Base-by-base conservation (phyloP, 2,797 vertebrate species). In the Gallinago nigripennis region DNA sequence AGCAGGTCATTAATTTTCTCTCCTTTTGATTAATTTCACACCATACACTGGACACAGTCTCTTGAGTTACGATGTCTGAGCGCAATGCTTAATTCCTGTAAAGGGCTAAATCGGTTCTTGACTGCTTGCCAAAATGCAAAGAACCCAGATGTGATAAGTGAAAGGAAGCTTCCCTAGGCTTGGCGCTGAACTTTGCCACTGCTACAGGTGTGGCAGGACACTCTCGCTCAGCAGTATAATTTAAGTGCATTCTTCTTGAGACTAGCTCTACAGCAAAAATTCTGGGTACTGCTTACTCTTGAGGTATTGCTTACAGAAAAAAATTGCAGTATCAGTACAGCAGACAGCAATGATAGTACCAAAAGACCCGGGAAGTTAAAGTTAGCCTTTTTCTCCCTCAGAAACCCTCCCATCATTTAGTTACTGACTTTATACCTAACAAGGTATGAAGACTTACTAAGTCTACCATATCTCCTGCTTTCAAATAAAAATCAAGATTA, bases 1-100 rank as follows among this genome's bases (percentile, higher is more conserved):
- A 71, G 95, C 70, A 69, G 91, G 95, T 86, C 96, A 97, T 96
- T 97, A 97, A 97, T 97, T 97, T 97, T 92, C 72, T 33, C 97
- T 94, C 88, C 58, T 94, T 97, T 93, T 97, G 93, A 98, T 97
- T 97, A 97, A 98, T 97, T 97, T 97, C 92, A 95, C 95, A 97
- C 94, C 85, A 71, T 81, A 96, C 5, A 61, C 87, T 81, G 72
- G 95, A 95, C 94, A 97, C 81, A 91, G 95, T 90, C 83, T 90
- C 90, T 30, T 5, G 86, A 96, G 94, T 96, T 94, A 96, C 11
- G 2, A 88, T 30, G 66, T 92, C 86, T 91, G 82, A 94, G 95
- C 5, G 68, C 77, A 94, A 83, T 30, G 35, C 63, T 95, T 86
- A 93, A 71, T 91, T 95, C 94, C 87, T 86, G 69, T 88, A 96